These are phyloP conservation scores for Cyclura pinguis DNA, from an alignment of 2,797 vertebrate species.

Conservation along the genomic window DNA sequence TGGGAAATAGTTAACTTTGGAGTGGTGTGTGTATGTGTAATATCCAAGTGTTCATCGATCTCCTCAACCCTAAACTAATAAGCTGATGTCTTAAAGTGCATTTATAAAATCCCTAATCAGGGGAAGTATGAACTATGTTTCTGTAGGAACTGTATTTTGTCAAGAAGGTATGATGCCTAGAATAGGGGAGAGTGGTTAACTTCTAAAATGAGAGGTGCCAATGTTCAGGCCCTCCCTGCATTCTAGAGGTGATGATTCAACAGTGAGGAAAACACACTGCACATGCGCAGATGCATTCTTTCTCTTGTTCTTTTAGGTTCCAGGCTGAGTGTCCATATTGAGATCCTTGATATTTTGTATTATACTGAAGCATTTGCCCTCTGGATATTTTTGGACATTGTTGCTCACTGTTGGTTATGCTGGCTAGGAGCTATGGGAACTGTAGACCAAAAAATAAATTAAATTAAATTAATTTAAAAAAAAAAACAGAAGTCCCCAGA, in stretches of 20 bases:
- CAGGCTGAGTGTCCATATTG: background rate
- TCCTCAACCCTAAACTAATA: background rate
- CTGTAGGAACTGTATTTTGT: background rate
- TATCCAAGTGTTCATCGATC: background rate
- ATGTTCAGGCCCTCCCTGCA: background rate
- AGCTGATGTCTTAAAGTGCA: background rate
- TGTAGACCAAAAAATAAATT: background rate
- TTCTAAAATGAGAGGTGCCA: background rate
- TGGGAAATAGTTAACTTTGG: background rate
- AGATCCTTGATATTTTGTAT: background rate
- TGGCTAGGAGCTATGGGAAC: background rate
- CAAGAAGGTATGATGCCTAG: background rate
- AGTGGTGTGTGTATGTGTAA: background rate
- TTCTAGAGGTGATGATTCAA: background rate
- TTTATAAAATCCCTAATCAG: background rate
- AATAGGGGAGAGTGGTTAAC: background rate
- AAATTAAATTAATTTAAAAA: background rate
- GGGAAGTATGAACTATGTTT: background rate
- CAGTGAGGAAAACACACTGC: background rate
- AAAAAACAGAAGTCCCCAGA: background rate
- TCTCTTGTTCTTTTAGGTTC: background rate
- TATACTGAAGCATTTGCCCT: background rate
- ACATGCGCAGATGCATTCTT: background rate
- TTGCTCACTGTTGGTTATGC: background rate
- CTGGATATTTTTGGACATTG: background rate